These are phyloP conservation scores for Antheraea assamensis DNA, from an alignment of 2,888 invertebrate species.

Conservation along the genomic window DNA sequence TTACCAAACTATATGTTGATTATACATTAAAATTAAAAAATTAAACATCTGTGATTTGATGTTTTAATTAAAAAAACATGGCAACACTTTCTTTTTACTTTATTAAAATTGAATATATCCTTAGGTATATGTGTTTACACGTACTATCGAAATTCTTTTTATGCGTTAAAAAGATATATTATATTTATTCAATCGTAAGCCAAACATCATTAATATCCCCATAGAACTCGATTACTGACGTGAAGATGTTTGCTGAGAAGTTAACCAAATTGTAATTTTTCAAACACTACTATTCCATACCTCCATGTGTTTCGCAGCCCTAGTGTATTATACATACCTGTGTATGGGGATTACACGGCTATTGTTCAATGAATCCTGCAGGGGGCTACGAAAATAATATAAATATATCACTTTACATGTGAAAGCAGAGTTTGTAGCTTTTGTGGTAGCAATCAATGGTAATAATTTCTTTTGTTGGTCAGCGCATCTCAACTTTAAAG, in stretches of 20 bases:
- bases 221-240: constrained; percentile 35
- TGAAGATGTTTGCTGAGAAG: constrained; percentile 51
- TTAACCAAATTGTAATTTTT: constrained; percentile 75
- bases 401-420: constrained; percentile 79
- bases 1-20: too few relatives aligned
- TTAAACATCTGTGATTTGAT: not conserved
- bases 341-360: constrained; percentile 57
- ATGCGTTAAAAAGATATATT: not conserved
- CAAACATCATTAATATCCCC: constrained; percentile 57
- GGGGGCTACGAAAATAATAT: constrained; percentile 72
- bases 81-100: not conserved
- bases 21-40: not conserved
- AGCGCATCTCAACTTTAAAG: constrained; percentile 54
- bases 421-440: constrained; percentile 68
- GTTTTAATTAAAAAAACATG: not conserved
- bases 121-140: not conserved
- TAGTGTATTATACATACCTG: constrained; percentile 39
- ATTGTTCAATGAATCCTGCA: constrained; percentile 56
- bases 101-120: not conserved
- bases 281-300: constrained; percentile 52
- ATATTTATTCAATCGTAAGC: constrained; percentile 35
- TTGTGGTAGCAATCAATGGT: constrained; percentile 76
- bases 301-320: constrained; percentile 45
- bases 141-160: not conserved
- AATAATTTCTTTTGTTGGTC: constrained; percentile 49